phyloP scores from a whole-genome alignment of 2,113 vertebrate species.

The Sigmodon hispidus region DNA sequence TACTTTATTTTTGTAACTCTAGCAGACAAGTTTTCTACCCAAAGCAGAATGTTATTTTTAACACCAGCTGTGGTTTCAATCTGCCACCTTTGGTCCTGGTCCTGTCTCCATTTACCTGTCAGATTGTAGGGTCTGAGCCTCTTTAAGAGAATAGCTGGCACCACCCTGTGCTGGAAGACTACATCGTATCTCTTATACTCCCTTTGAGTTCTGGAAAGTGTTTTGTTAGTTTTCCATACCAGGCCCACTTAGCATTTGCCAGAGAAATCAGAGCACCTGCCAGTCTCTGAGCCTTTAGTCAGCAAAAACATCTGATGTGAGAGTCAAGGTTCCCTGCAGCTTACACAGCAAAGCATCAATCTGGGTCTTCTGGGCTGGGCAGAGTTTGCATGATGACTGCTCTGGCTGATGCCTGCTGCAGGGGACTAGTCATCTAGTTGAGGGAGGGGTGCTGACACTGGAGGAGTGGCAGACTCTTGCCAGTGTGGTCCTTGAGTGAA shows the following conservation, averaged over 20 bases:
- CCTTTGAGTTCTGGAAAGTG: not conserved
- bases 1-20: not conserved
- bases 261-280: not conserved
- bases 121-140: not conserved
- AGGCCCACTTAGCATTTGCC: not conserved
- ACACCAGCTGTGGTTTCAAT: not conserved
- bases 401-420: not conserved
- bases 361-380: not conserved
- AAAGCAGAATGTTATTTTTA: conserved; percentile 24
- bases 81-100: not conserved
- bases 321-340: not conserved
- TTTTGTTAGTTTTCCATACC: not conserved
- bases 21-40: not conserved
- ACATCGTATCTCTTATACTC: not conserved
- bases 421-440: not conserved
- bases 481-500: not conserved
- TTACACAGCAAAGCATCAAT: not conserved
- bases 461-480: not conserved
- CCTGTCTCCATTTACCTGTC: not conserved
- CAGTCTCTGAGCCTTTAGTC: conserved; percentile 9
- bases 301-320: conserved; percentile 25
- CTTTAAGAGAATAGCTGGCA: not conserved
- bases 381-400: not conserved
- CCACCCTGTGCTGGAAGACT: not conserved
- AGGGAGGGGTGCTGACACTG: not conserved